Conservation (phyloP, 2,888 invertebrate genomes). For the Ophion ellenae region DNA sequence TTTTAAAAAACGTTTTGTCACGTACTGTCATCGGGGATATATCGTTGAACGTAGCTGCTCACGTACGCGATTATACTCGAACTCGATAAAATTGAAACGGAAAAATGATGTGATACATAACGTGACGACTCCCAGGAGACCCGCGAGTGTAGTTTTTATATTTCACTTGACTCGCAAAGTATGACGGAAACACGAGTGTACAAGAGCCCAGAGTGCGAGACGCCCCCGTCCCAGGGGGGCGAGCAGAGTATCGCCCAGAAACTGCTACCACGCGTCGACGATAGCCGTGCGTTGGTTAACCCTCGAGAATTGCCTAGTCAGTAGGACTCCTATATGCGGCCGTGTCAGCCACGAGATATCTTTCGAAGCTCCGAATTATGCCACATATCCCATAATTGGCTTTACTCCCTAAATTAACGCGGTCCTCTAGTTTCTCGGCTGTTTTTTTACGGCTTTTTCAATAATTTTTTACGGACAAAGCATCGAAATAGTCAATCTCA, state of each 20-base stretch:
- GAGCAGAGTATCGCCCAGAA: conserved; percentile 15
- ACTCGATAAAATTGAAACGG: conserved; percentile 13
- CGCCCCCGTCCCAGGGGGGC: conserved; percentile 77
- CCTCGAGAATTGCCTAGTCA: conserved; percentile 19
- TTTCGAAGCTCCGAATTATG: not conserved
- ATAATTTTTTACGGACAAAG: too few species aligned
- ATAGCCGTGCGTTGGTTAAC: conserved; percentile 14
- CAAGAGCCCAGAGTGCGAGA: conserved; percentile 77
- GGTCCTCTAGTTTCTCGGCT: too few species aligned
- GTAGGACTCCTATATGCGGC: not conserved
- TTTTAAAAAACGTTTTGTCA: not conserved
- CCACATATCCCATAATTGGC: not conserved
- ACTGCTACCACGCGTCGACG: conserved; percentile 9
- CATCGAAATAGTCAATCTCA: too few species aligned
- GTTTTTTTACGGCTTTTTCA: too few species aligned
- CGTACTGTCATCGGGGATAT: too few species aligned
- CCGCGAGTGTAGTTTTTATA: not conserved
- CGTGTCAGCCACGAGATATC: not conserved
- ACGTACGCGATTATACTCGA: not conserved
- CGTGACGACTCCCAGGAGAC: conserved; percentile 21
- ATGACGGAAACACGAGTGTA: conserved; percentile 54
- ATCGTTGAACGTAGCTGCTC: not conserved
- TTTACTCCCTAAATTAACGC: not conserved
- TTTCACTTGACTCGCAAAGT: conserved; percentile 45
- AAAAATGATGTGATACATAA: not conserved